phyloP scores from a whole-genome alignment of 1,140 invertebrate genomes.

The Leptinotarsa undecemlineata region DNA sequence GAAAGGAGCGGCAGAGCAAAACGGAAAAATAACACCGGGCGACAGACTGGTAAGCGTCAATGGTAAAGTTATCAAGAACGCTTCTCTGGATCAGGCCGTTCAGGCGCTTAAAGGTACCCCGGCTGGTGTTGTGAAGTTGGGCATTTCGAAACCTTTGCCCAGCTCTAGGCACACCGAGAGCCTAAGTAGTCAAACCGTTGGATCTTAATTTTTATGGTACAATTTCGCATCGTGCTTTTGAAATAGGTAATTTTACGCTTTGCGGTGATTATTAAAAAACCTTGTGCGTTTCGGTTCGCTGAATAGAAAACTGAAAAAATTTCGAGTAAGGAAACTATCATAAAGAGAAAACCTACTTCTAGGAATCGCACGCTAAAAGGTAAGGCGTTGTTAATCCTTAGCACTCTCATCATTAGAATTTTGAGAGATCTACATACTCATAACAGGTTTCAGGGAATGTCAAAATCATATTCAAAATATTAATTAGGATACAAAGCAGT shows the following conservation, averaged over 20 bases:
- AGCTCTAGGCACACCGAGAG: slow-evolving; percentile 37
- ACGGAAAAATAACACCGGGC: slow-evolving; percentile 88
- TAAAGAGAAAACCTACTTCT: too few species aligned
- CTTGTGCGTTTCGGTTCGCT: too few species aligned
- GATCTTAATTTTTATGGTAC: not conserved
- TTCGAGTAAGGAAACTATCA: too few species aligned
- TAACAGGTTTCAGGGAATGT: too few species aligned
- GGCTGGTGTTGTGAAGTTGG: slow-evolving; percentile 79
- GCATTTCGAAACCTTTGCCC: slow-evolving; percentile 82
- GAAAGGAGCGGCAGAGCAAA: slow-evolving; percentile 85
- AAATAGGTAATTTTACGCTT: not conserved
- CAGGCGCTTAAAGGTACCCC: slow-evolving; percentile 85
- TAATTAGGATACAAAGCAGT: too few species aligned
- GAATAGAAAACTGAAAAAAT: too few species aligned
- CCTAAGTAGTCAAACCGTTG: slow-evolving; percentile 35
- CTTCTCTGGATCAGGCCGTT: slow-evolving; percentile 87
- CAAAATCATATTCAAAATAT: too few species aligned
- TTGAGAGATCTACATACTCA: too few species aligned
- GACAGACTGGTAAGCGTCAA: slow-evolving; percentile 62
- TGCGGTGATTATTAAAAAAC: too few species aligned
- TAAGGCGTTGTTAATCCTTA: too few species aligned
- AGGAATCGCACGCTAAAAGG: too few species aligned
- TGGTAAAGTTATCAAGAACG: slow-evolving; percentile 77
- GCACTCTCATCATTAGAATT: too few species aligned
- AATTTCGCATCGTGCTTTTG: not conserved